These are phyloP conservation scores for Telmatherina bonti DNA, from an alignment of 2,797 vertebrate genomes.

Conservation along the genomic window DNA sequence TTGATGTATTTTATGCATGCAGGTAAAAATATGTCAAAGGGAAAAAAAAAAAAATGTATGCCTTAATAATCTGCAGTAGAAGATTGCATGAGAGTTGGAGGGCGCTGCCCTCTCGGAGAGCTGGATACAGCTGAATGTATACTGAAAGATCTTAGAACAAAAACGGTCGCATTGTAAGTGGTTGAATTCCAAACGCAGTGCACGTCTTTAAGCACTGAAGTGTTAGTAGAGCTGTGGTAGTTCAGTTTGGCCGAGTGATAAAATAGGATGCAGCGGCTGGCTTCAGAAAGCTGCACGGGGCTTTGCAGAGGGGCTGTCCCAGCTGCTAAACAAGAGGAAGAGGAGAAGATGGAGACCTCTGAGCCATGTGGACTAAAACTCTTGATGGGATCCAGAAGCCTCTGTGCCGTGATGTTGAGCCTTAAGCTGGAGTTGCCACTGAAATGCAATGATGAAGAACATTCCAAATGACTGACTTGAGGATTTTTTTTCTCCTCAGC, in stretches of 20 bases:
- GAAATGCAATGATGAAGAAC: slow-evolving; percentile 69
- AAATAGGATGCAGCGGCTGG: slow-evolving; percentile 49
- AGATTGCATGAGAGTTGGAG: slow-evolving; percentile 54
- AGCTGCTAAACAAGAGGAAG: slow-evolving; percentile 57
- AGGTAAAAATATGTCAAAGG: slow-evolving; percentile 70
- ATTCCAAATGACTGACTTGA: slow-evolving; percentile 79
- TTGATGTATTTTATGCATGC: slow-evolving; percentile 65
- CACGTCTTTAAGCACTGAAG: slow-evolving; percentile 24
- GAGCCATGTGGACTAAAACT: slow-evolving; percentile 51
- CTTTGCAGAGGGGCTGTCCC: slow-evolving; percentile 46
- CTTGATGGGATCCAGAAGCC: slow-evolving; percentile 67
- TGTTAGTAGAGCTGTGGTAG: slow-evolving; percentile 36
- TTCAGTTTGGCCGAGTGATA: slow-evolving; percentile 34
- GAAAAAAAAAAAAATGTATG: slow-evolving; percentile 59
- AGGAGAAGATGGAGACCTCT: slow-evolving; percentile 34
- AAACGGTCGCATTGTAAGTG: slow-evolving; percentile 38
- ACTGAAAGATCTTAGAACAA: slow-evolving; percentile 28
- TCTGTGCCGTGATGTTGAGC: slow-evolving; percentile 51
- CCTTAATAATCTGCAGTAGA: slow-evolving; percentile 63
- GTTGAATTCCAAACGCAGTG: slow-evolving; percentile 37
- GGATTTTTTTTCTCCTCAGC: slow-evolving; percentile 65
- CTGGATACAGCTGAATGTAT: slow-evolving; percentile 40
- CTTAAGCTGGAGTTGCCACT: slow-evolving; percentile 72
- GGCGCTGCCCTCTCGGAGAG: slow-evolving; percentile 45
- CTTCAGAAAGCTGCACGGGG: slow-evolving; percentile 41